phyloP scores from a whole-genome alignment of 2,888 invertebrate species.

The Parnassius mnemosyne region DNA sequence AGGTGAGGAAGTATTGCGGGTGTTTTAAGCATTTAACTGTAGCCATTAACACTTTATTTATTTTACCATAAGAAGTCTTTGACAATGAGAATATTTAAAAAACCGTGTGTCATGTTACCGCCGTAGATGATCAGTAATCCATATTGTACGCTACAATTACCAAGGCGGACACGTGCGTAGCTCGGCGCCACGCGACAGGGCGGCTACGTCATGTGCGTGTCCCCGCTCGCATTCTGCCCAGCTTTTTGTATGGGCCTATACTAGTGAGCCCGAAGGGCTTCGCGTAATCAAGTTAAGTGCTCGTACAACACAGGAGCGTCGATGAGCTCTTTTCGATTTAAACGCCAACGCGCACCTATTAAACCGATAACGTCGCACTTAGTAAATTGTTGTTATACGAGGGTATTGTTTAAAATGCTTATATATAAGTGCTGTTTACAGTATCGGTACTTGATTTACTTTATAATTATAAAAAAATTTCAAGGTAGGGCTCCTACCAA shows the following conservation, averaged over 20 bases:
- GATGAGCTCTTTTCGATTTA: constrained; percentile 71
- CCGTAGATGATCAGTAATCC: constrained; percentile 33
- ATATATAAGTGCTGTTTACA: constrained; percentile 24
- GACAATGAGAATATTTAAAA: constrained; percentile 7
- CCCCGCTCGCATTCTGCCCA: constrained; percentile 33
- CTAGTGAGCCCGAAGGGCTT: constrained; percentile 52
- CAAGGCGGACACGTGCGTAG: constrained; percentile 36
- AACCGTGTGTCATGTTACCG: constrained; percentile 1
- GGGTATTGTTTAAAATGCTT: constrained; percentile 23
- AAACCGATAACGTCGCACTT: constrained; percentile 61
- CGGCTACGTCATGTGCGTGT: constrained; percentile 27
- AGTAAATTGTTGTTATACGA: constrained; percentile 41
- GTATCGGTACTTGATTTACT: background rate
- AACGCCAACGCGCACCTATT: constrained; percentile 47
- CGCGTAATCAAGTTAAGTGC: constrained; percentile 81
- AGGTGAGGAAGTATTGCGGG: constrained; percentile 81
- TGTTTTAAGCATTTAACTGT: background rate
- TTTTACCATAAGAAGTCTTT: background rate
- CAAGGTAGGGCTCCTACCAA: no score
- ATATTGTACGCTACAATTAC: constrained; percentile 58
- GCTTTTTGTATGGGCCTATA: constrained; percentile 46
- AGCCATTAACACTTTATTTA: background rate
- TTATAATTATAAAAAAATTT: no score
- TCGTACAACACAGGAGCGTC: constrained; percentile 59
- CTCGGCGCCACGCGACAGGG: constrained; percentile 34